Percentiles rank a stretch among this genome's conserved stretches.
These are phyloP conservation scores for Bimastos eiseni DNA, from an alignment of 2,888 invertebrate genomes.

Conservation along the genomic window DNA sequence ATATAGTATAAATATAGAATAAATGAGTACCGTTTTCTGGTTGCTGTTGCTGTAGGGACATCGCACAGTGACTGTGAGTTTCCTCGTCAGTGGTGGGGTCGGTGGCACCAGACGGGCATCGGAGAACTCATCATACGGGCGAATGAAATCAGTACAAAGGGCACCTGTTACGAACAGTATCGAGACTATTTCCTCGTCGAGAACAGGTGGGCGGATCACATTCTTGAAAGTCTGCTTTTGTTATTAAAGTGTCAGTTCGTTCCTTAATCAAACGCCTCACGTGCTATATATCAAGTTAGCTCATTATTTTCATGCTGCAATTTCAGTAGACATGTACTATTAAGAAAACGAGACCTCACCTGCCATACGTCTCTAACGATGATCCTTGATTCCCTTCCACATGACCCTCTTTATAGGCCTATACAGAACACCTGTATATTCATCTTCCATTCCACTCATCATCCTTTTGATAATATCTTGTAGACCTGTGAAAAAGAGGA, in stretches of 20 bases:
- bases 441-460: no score
- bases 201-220: conserved; percentile 30
- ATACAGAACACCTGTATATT: no score
- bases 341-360: no score
- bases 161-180: conserved; percentile 34
- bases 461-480: no score
- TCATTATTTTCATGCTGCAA: no score
- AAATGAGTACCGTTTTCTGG: neutral
- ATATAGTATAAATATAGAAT: neutral
- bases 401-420: no score
- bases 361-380: no score
- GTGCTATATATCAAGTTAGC: no score
- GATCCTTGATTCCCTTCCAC: no score
- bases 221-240: neutral
- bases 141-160: conserved; percentile 31
- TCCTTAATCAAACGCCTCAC: neutral
- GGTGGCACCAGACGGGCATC: conserved; percentile 28
- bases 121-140: conserved; percentile 24
- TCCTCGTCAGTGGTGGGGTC: conserved; percentile 30
- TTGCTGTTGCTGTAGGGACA: neutral
- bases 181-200: conserved; percentile 33
- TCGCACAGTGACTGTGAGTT: conserved; percentile 26
- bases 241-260: neutral
- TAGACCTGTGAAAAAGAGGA: no score
- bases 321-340: no score